Conservation (phyloP, 2,888 invertebrate genomes). For the Nebria salina region DNA sequence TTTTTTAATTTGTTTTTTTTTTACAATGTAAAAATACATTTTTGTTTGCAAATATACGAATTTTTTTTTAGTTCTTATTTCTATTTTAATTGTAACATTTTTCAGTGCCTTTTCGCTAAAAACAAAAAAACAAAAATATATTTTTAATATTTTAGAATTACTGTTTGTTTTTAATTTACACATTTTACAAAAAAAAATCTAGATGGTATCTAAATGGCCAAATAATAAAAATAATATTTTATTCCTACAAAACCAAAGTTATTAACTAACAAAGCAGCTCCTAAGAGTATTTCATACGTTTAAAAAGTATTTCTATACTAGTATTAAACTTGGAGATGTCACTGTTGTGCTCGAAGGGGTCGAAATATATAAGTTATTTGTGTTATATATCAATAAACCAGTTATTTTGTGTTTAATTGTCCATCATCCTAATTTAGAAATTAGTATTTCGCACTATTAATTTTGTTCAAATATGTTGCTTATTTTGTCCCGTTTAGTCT, state of each 20-base stretch:
- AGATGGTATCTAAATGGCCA: background rate
- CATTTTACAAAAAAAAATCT: background rate
- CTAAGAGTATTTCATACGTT: background rate
- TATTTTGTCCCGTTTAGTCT: slow-evolving; percentile 29
- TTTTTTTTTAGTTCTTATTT: background rate
- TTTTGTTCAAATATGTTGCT: slow-evolving; percentile 10
- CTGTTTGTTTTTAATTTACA: background rate
- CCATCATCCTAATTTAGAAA: background rate
- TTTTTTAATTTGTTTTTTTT: background rate
- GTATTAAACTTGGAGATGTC: background rate
- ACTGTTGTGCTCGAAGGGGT: background rate
- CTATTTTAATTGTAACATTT: background rate
- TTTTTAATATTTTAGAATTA: background rate
- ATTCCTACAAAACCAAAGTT: background rate
- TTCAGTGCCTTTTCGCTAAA: background rate
- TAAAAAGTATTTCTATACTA: too few relatives aligned
- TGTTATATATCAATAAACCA: background rate
- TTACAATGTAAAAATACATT: background rate
- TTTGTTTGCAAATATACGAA: background rate
- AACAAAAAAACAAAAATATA: background rate
- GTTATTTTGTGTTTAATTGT: background rate
- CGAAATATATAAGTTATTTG: background rate
- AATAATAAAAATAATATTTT: background rate
- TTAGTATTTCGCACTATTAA: background rate
- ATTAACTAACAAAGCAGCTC: background rate